Conservation (phyloP, 2,113 vertebrate species). For the Eulemur rufifrons region DNA sequence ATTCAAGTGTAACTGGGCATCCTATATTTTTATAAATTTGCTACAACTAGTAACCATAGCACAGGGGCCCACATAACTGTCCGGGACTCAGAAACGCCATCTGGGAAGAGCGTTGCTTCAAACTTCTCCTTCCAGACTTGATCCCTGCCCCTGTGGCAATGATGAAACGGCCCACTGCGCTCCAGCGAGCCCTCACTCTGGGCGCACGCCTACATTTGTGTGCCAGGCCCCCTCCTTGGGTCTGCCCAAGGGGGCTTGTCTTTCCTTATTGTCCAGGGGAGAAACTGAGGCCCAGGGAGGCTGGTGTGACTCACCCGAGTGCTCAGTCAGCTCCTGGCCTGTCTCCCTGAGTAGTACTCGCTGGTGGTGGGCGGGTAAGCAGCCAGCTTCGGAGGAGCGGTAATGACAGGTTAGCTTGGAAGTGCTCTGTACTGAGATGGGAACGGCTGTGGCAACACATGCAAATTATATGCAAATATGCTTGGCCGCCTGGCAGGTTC, state of each 20-base stretch:
- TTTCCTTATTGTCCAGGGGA: neutral
- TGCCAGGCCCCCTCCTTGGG: too few species aligned
- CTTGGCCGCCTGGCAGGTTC: neutral
- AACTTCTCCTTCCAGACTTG: neutral
- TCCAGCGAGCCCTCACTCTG: fast-evolving
- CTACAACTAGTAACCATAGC: fast-evolving
- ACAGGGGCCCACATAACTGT: neutral
- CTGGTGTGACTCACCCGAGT: fast-evolving
- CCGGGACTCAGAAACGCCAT: neutral
- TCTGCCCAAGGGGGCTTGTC: neutral
- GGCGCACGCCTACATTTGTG: fast-evolving
- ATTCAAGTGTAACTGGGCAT: neutral
- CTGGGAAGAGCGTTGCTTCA: neutral
- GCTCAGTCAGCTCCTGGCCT: neutral
- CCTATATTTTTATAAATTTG: neutral
- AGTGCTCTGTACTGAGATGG: neutral
- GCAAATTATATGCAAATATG: conserved; percentile 63
- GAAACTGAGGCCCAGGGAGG: neutral
- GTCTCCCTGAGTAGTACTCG: neutral
- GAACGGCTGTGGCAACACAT: conserved; percentile 33
- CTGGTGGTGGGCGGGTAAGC: conserved; percentile 34
- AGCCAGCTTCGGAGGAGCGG: neutral
- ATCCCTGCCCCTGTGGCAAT: neutral
- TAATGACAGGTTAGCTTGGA: conserved; percentile 62
- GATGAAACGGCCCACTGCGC: fast-evolving